phyloP scores from a whole-genome alignment of 2,888 invertebrate genomes.

The Harmothoe impar region DNA sequence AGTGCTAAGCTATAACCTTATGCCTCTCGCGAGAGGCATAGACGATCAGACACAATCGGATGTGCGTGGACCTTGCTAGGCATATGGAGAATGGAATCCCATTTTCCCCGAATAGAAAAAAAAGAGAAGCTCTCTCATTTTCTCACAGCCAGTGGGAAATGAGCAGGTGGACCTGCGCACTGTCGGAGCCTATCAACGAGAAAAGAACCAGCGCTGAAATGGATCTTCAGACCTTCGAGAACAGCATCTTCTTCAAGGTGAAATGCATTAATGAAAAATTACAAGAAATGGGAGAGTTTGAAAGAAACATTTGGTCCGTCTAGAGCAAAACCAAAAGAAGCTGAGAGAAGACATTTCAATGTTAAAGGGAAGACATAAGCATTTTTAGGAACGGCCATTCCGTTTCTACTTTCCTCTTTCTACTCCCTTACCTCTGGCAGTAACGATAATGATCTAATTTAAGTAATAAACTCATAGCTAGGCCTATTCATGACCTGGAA shows the following conservation, averaged over 20 bases:
- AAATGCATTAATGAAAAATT: constrained; percentile 31
- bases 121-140: not conserved
- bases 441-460: too few species aligned
- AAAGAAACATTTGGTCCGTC: not conserved
- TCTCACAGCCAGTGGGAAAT: constrained; percentile 14
- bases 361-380: too few species aligned
- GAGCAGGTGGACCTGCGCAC: not conserved
- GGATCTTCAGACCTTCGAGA: constrained; percentile 1
- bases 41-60: not conserved
- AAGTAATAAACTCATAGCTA: too few species aligned
- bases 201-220: not conserved
- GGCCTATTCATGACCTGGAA: too few species aligned
- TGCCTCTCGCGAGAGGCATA: not conserved
- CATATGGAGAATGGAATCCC: not conserved
- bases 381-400: too few species aligned
- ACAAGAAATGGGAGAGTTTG: not conserved
- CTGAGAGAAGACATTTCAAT: too few species aligned
- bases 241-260: not conserved
- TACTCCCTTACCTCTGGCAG: too few species aligned
- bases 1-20: not conserved
- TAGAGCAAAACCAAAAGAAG: too few species aligned
- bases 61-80: not conserved
- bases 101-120: not conserved
- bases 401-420: too few species aligned
- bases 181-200: not conserved